Base-by-base conservation (phyloP, 2,113 vertebrate genomes). In the Hiodon tergisus region DNA sequence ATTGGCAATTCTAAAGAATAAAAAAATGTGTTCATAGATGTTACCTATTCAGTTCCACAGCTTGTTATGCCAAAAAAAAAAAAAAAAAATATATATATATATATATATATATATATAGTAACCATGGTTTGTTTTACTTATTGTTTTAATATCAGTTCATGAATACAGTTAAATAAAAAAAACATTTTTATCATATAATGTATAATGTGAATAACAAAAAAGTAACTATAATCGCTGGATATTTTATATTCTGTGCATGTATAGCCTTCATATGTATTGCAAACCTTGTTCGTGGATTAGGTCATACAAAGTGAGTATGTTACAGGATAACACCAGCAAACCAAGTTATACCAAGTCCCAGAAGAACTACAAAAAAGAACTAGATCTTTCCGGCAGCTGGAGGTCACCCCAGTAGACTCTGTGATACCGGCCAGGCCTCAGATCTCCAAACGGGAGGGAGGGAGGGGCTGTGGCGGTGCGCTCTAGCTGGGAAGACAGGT, bases 221-320 rank as follows among this genome's bases (percentile, higher is more conserved):
- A 67, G 11, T 67, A 13, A 5, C 11, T 7, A 7, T 57, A 7
- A 7, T 11, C 55, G 6, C n/a, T 63, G 13, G 5, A 46, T 4
- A 72, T 72, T 72, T 59, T 48, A 46, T 72, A 72, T 59, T 48
- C 17, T 59, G 69, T 71, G 54, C 16, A 69, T 9, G 63, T 55
- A 72, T 47, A 16, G 14, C n/a, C 68, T 54, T 16, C 52, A 8
- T 55, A 69, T 11, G 14, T 55, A 69, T 69, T 69, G 68, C 52
- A 61, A 73, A 67, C 59, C 31, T 57, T 78, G 79, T 79, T 80
- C 82, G 74, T 70, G 72, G 79, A 78, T 80, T 87, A 89, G 87
- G 86, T 86, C 85, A 81, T 66, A 17, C 46, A 11, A 48, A 57
- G 52, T 74, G 31, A n/a, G 46, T 47, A 13, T 48, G 59, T 70